These are phyloP conservation scores for Dendropsophus ebraccatus DNA, from an alignment of 2,113 vertebrate genomes.

Conservation along the genomic window DNA sequence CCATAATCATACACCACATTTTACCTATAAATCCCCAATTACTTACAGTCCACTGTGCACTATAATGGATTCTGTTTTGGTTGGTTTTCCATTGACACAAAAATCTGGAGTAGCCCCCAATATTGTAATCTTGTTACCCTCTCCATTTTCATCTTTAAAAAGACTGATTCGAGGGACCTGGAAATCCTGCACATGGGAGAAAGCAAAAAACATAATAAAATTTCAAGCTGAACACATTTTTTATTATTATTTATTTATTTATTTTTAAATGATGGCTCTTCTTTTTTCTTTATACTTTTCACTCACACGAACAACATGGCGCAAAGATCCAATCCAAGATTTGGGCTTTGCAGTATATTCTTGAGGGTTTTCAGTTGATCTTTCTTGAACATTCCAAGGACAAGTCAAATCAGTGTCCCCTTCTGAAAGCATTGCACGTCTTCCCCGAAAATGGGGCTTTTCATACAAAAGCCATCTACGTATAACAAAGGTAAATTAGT, in stretches of 20 bases:
- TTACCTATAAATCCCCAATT: too few species aligned
- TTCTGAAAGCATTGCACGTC: constrained; percentile 86
- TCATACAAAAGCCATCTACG: constrained; percentile 93
- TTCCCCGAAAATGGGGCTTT: constrained; percentile 85
- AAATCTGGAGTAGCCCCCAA: constrained; percentile 81
- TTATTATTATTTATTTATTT: background rate
- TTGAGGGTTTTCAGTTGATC: background rate
- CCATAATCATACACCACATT: background rate
- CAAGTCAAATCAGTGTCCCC: constrained; percentile 82
- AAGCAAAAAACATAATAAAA: background rate
- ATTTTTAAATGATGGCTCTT: background rate
- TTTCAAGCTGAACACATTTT: background rate
- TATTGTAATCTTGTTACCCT: constrained; percentile 82
- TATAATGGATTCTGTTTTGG: constrained; percentile 85
- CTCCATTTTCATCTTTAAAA: constrained; percentile 83
- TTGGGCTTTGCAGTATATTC: constrained; percentile 47
- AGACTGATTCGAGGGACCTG: constrained; percentile 84
- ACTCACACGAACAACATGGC: constrained; percentile 84
- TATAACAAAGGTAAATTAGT: constrained; percentile 38
- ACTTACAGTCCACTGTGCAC: constrained; percentile 92
- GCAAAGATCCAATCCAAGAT: constrained; percentile 85
- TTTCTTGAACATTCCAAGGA: constrained; percentile 63
- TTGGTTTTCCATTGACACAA: constrained; percentile 74
- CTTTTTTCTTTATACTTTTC: background rate
- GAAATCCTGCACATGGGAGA: constrained; percentile 78